Evolutionary conservation across 2,113 vertebrate genomes (phyloP).

Genomic region (Mionectes macconnelli): DNA sequence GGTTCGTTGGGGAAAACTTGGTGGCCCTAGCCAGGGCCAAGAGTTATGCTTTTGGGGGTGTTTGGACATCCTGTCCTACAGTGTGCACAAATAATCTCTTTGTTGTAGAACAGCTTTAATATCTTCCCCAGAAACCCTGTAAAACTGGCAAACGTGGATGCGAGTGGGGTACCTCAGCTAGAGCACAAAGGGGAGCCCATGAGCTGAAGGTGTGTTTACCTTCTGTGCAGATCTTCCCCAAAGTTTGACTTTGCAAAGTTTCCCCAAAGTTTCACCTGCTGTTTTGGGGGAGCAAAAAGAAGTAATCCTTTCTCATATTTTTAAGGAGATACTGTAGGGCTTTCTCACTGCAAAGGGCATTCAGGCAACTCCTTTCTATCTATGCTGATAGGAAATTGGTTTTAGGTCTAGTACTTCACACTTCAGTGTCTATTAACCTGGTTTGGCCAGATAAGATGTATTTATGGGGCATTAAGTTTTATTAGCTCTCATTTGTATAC

Average conservation of each 20-base stretch:
- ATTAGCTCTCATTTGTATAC: not conserved
- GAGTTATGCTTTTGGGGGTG: not conserved
- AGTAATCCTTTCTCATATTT: not conserved
- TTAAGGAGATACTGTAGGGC: not conserved
- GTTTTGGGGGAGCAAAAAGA: not conserved
- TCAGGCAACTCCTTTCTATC: not conserved
- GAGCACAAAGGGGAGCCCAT: not conserved
- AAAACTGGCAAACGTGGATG: not conserved
- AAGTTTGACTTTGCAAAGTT: not conserved
- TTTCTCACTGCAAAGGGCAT: not conserved
- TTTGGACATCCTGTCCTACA: not conserved
- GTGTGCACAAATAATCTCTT: not conserved
- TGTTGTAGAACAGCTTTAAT: not conserved
- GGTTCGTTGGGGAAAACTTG: not conserved
- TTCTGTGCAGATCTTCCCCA: not conserved
- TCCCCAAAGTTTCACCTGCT: not conserved
- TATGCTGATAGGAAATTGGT: fast-evolving
- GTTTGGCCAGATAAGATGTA: not conserved
- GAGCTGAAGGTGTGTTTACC: not conserved
- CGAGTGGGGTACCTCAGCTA: not conserved
- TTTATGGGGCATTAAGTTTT: not conserved
- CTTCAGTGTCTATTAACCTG: not conserved
- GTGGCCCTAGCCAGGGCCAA: not conserved
- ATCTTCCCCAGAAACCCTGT: not conserved
- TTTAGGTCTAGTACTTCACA: not conserved